phyloP scores from a whole-genome alignment of 2,888 invertebrate species.

The Amblyjoppa proteus region DNA sequence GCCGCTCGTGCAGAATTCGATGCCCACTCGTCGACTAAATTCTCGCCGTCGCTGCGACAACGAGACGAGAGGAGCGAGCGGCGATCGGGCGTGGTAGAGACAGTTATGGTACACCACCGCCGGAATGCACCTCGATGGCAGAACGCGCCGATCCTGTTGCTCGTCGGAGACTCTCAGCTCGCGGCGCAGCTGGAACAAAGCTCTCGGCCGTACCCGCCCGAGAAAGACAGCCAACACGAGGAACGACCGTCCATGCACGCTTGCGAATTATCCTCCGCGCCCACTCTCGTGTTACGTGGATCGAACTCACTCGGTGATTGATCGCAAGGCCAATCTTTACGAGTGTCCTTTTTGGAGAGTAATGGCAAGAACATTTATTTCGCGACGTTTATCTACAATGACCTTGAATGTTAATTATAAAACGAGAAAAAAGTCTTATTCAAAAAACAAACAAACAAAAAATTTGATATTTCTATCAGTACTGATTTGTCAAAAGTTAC shows the following conservation, averaged over 20 bases:
- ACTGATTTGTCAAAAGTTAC: too few species aligned
- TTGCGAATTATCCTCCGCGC: constrained; percentile 45
- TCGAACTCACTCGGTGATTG: constrained; percentile 27
- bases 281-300: constrained; percentile 30
- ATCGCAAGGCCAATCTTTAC: too few species aligned
- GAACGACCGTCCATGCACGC: neutral
- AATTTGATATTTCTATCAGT: too few species aligned
- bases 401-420: too few species aligned
- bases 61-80: constrained; percentile 69
- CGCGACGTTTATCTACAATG: too few species aligned
- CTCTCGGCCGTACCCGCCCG: neutral
- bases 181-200: constrained; percentile 14
- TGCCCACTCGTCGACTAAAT: constrained; percentile 14
- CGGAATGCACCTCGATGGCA: constrained; percentile 70
- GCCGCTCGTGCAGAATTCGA: constrained; percentile 36
- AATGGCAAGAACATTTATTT: too few species aligned
- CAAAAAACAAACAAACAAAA: too few species aligned
- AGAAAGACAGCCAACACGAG: neutral
- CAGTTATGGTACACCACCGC: constrained; percentile 70
- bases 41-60: neutral
- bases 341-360: too few species aligned
- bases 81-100: constrained; percentile 69
- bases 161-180: neutral
- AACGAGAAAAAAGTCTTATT: too few species aligned
- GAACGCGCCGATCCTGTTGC: constrained; percentile 50